These are phyloP conservation scores for Lasioglossum figueresi DNA, from an alignment of 2,888 invertebrate species.

Conservation along the genomic window DNA sequence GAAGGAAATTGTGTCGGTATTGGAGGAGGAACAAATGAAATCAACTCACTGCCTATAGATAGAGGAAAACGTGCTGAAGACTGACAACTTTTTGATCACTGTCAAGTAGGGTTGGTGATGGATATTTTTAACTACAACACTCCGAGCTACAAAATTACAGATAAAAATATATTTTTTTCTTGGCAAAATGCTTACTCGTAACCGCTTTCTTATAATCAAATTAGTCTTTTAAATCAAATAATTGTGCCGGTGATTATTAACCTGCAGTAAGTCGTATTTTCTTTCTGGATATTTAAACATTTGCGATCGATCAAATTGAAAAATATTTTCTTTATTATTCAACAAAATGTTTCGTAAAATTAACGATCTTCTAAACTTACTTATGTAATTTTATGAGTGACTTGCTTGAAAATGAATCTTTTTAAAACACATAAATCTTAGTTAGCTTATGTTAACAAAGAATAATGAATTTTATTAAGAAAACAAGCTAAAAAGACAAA, in stretches of 20 bases:
- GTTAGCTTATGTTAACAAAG: background rate
- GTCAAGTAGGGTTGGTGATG: background rate
- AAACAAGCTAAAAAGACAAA: background rate
- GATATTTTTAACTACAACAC: background rate
- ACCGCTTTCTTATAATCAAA: background rate
- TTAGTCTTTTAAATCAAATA: background rate
- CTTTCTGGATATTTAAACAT: background rate
- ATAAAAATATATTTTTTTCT: background rate
- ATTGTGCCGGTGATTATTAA: background rate
- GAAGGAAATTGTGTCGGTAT: conserved; percentile 59
- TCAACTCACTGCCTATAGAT: background rate
- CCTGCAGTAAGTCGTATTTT: background rate
- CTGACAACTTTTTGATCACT: background rate
- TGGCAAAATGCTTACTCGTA: background rate
- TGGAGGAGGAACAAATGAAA: conserved; percentile 25
- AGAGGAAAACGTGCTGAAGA: conserved; percentile 7
- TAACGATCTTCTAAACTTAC: no score
- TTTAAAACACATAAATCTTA: no score
- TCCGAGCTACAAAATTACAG: background rate
- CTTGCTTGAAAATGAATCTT: no score
- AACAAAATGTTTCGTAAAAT: no score
- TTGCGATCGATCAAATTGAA: no score
- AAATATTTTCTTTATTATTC: background rate
- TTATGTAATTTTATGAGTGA: background rate
- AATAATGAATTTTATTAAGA: background rate